These are phyloP conservation scores for Ylistrum balloti DNA, from an alignment of 1,140 invertebrate species.

Conservation along the genomic window DNA sequence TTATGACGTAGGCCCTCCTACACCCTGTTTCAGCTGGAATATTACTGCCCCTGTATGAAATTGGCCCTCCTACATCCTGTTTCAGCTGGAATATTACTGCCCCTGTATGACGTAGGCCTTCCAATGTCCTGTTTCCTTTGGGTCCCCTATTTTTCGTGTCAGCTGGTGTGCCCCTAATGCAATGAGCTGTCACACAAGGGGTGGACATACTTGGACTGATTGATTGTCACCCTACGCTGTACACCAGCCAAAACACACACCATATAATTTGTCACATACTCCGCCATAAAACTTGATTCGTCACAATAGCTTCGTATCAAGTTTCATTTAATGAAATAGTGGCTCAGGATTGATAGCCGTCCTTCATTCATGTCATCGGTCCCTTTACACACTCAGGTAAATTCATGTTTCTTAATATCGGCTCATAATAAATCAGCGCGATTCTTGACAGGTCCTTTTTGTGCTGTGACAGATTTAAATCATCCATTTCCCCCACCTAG, in stretches of 20 bases:
- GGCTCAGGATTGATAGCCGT: conserved; percentile 60
- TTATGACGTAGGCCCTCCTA: not conserved
- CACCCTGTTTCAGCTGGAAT: not conserved
- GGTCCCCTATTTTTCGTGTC: not conserved
- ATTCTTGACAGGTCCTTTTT: conserved; percentile 62
- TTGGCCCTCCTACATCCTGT: not conserved
- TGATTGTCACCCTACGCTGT: conserved; percentile 53
- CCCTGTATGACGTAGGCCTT: not conserved
- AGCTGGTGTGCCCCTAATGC: conserved; percentile 7
- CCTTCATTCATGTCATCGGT: conserved; percentile 55
- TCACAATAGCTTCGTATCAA: conserved; percentile 54
- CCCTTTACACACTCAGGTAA: conserved; percentile 50
- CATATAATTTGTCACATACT: conserved; percentile 45
- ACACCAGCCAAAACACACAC: conserved; percentile 48
- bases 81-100: no score
- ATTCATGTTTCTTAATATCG: conserved; percentile 56
- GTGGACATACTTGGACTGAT: conserved; percentile 42
- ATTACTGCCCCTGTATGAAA: not conserved
- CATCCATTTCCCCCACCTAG: conserved; percentile 58
- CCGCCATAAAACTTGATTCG: conserved; percentile 38
- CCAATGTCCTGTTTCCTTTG: not conserved
- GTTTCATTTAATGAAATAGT: conserved; percentile 64
- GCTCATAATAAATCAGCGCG: conserved; percentile 60
- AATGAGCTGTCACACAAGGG: conserved; percentile 30
- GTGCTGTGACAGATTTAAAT: conserved; percentile 59